Base-by-base conservation (phyloP, 2,113 vertebrate genomes). In the Pteropus alecto region DNA sequence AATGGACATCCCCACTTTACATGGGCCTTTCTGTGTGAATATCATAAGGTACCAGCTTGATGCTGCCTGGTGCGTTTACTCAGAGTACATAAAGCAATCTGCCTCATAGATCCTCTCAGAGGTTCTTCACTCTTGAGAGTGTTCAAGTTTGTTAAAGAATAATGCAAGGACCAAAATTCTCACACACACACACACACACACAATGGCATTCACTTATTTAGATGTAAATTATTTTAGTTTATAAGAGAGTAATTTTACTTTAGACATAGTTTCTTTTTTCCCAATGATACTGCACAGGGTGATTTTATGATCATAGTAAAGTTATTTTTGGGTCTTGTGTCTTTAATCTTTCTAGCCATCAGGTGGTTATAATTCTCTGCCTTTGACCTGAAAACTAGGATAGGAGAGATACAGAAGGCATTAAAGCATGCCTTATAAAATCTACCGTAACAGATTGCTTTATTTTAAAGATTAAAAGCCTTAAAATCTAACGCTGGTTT, bases 401-500 rank as follows among this genome's bases (percentile, higher is more conserved):
- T 60, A 58, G 1, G 33, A 85, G 73, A 82, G 68, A 89, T 41
- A 89, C 7, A 78, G 70, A 46, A 89, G 33, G 54, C 60, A 95
- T 71, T 78, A 76, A 94, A 91, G 61, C 13, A 51, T 92, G 9
- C 43, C 48, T 38, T 63, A 86, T 30, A n/a, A 87, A 87, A 41
- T 22, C 68, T 73, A 46, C 93, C 28, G 60, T 10, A 81, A 92
- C 3, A 46, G 24, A 81, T 56, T 51, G 58, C 70, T 97, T 90
- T 94, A 96, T 76, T 96, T 92, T 95, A 96, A 95, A 98, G 68
- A 46, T 95, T 93, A 87, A 92, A 89, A 87, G 33, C 68, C 35
- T 83, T 87, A 96, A 90, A 92, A 81, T 70, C 60, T 87, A 92
- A 76, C 71, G 41, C 56, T 79, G 70, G 30, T 65, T 0, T 0